These are phyloP conservation scores for Agelaius tricolor DNA, from an alignment of 2,113 vertebrate species.

Conservation along the genomic window DNA sequence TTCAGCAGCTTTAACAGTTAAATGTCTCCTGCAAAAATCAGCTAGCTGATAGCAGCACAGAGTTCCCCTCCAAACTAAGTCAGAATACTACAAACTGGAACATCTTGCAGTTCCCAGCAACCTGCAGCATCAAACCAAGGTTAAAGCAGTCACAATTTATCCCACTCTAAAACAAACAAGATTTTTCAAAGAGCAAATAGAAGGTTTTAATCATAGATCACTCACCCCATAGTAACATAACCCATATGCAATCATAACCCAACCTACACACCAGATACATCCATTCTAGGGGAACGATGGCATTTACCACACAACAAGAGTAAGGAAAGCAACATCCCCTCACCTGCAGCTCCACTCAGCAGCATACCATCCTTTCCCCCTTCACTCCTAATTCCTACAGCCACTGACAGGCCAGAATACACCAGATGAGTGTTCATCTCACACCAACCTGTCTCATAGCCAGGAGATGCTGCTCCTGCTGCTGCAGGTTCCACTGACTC, in stretches of 20 bases:
- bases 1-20: background rate
- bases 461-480: slow-evolving; percentile 96
- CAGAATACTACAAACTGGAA: background rate
- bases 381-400: background rate
- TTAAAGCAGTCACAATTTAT: background rate
- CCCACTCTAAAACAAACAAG: background rate
- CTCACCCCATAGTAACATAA: background rate
- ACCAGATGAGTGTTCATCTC: rapidly evolving
- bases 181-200: background rate
- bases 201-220: background rate
- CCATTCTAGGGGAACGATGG: rapidly evolving
- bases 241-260: background rate
- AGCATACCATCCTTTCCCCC: background rate
- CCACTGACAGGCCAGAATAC: background rate
- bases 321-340: background rate
- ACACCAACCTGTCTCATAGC: slow-evolving; percentile 88
- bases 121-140: background rate
- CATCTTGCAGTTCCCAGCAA: background rate
- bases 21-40: background rate
- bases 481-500: slow-evolving; percentile 97
- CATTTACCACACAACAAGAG: background rate
- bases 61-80: background rate
- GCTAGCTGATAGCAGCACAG: rapidly evolving
- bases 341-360: rapidly evolving
- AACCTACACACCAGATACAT: no score